A percentile compares a stretch with the other conserved stretches of the same genome.
phyloP scores from a whole-genome alignment of 1,140 invertebrate species.

The Drosophila baimaii region DNA sequence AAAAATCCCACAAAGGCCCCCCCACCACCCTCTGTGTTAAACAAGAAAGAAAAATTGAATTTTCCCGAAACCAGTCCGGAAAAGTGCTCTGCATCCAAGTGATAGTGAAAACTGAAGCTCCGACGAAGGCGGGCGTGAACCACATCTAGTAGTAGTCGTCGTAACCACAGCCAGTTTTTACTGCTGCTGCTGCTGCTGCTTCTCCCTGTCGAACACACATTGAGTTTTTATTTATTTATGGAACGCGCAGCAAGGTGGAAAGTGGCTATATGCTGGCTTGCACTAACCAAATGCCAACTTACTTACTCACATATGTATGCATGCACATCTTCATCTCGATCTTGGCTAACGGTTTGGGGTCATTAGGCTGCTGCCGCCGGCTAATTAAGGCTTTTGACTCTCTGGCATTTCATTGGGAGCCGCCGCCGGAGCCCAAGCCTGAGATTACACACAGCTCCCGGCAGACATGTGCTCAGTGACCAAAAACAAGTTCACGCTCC shows the following conservation, averaged over 20 bases:
- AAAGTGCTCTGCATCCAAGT: constrained; percentile 64
- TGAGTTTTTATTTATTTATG: constrained; percentile 75
- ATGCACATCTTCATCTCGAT: constrained; percentile 44
- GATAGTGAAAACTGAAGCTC: constrained; percentile 72
- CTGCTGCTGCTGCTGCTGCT: too few relatives aligned
- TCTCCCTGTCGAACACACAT: constrained; percentile 60
- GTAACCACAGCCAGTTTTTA: constrained; percentile 63
- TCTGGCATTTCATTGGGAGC: constrained; percentile 49
- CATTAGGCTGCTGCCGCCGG: constrained; percentile 42
- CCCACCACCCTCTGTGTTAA: too few relatives aligned
- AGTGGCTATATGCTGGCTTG: constrained; percentile 58
- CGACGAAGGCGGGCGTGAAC: constrained; percentile 39
- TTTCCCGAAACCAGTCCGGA: constrained; percentile 38
- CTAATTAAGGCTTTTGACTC: constrained; percentile 53
- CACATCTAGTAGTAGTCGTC: constrained; percentile 10
- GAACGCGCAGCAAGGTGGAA: constrained; percentile 63
- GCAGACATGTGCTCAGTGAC: constrained; percentile 55
- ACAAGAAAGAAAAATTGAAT: neutral
- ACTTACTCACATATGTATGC: constrained; percentile 5
- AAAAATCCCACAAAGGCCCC: constrained; percentile 14
- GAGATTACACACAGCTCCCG: constrained; percentile 18
- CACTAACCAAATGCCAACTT: constrained; percentile 3
- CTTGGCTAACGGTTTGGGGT: constrained; percentile 49
- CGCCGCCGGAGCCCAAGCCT: too few relatives aligned
- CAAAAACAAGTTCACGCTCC: constrained; percentile 75